phyloP scores from a whole-genome alignment of 2,797 vertebrate genomes.

The Takifugu rubripes region DNA sequence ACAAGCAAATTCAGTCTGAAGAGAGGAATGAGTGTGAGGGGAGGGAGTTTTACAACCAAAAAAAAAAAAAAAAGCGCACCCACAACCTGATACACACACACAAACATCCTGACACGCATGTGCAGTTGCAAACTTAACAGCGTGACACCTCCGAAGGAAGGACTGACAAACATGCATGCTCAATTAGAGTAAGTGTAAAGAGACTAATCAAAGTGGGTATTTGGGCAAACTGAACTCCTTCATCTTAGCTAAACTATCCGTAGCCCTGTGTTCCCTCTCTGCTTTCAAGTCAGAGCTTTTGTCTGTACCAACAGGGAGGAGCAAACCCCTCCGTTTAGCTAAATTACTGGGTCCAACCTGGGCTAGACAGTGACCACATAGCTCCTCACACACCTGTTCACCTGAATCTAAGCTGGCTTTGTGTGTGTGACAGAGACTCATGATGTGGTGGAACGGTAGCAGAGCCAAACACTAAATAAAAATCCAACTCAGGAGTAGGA shows the following conservation, averaged over 20 bases:
- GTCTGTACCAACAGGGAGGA: constrained; percentile 72
- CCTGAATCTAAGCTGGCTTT: constrained; percentile 52
- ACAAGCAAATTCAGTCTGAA: constrained; percentile 98
- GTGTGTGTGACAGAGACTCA: constrained; percentile 25
- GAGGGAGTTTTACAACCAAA: constrained; percentile 60
- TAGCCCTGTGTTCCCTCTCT: constrained; percentile 66
- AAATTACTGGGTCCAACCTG: constrained; percentile 80
- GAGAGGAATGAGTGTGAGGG: constrained; percentile 90
- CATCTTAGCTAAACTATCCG: constrained; percentile 75
- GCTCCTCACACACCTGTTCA: constrained; percentile 75
- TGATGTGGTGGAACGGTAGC: constrained; percentile 19
- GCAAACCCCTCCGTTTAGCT: constrained; percentile 70
- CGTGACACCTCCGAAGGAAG: constrained; percentile 34
- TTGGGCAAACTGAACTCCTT: constrained; percentile 74
- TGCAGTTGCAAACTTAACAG: constrained; percentile 51
- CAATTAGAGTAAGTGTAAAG: constrained; percentile 77
- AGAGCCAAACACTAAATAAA: too few relatives aligned
- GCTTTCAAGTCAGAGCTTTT: constrained; percentile 74
- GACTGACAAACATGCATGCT: constrained; percentile 67
- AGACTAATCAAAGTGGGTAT: constrained; percentile 70
- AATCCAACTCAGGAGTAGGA: too few relatives aligned
- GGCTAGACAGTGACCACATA: constrained; percentile 78
- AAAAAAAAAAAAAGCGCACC: constrained; percentile 22
- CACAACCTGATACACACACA: constrained; percentile 26
- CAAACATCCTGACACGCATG: constrained; percentile 57